Percentiles rank a stretch among this genome's conserved stretches.
These are phyloP conservation scores for Champsocephalus gunnari DNA, from an alignment of 2,797 vertebrate species.

Conservation along the genomic window DNA sequence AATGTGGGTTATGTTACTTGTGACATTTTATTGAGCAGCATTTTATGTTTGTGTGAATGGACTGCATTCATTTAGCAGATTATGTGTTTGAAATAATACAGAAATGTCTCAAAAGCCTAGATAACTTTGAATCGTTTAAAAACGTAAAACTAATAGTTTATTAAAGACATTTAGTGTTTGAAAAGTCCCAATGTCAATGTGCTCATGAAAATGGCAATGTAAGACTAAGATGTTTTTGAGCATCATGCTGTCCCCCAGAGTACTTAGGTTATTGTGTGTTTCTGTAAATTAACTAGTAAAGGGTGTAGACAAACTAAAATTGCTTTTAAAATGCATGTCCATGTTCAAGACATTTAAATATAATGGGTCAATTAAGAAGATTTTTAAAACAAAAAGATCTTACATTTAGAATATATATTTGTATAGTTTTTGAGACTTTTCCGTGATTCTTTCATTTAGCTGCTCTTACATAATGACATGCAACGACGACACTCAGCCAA, in stretches of 20 bases:
- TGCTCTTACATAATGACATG: constrained; percentile 35
- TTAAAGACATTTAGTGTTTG: constrained; percentile 36
- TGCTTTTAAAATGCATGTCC: neutral
- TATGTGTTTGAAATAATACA: neutral
- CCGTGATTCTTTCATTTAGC: neutral
- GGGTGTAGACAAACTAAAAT: neutral
- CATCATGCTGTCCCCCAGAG: neutral
- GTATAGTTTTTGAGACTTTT: constrained; percentile 1
- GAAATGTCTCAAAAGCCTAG: neutral
- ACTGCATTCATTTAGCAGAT: no score
- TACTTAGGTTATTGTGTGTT: neutral
- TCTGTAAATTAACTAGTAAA: neutral
- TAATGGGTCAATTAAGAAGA: neutral
- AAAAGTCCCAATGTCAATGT: constrained; percentile 33
- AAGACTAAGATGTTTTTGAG: constrained; percentile 1
- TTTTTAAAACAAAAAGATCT: neutral
- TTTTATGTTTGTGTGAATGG: neutral
- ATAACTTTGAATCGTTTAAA: neutral
- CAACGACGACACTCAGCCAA: constrained; percentile 34
- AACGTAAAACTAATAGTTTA: constrained; percentile 18
- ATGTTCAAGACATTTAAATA: neutral
- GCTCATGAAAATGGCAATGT: constrained; percentile 5
- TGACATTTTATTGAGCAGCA: constrained; percentile 26
- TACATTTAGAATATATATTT: neutral
- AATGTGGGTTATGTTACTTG: constrained; percentile 6